Evolutionary conservation across 2,113 vertebrate species (phyloP), one percentile per base, ranked within the genome.

Genomic region (Tupaia tana): DNA sequence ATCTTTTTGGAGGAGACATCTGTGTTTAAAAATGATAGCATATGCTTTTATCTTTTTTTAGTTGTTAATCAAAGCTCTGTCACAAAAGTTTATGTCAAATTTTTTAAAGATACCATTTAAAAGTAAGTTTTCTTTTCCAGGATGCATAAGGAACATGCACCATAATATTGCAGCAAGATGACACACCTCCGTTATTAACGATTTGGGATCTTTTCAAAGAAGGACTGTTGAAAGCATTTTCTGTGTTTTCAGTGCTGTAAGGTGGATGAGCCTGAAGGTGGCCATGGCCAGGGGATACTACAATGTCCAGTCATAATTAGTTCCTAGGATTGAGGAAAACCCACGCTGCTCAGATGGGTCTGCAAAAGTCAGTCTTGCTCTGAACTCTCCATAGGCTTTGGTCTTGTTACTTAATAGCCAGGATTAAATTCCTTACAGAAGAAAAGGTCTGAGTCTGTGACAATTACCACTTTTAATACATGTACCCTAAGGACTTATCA

Each of bases 31-130:
- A 96, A 78, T 85, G 16, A 94, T 70, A 82, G 24, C 27, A 74
- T 89, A 80, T 79, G 52, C 66, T 89, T 96, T 96, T 71, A 81
- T 96, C 74, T 93, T 92, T 85, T 93, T 61, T 86, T 75, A 91
- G 63, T 77, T 94, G 78, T 96, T 91, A 89, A 82, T 84, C 75
- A 96, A 93, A 86, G 16, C 71, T 69, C 56, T 87, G 69, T 89
- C 67, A 63, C 70, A 86, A 92, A 95, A 19, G 8, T 12, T 70
- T 81, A 6, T 93, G 67, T 92, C 31, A 80, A 59, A 15, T 91
- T 89, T 79, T 94, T 73, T 52, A 67, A 94, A 93, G 58, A 89
- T 43, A 56, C 7, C 27, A 63, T 77, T 95, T 90, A 77, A 71
- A 95, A 94, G 69, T 81, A 43, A 52, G 14, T 43, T 13, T 61